Evolutionary conservation across 2,888 invertebrate species (phyloP).

Genomic region (Pteria penguin): DNA sequence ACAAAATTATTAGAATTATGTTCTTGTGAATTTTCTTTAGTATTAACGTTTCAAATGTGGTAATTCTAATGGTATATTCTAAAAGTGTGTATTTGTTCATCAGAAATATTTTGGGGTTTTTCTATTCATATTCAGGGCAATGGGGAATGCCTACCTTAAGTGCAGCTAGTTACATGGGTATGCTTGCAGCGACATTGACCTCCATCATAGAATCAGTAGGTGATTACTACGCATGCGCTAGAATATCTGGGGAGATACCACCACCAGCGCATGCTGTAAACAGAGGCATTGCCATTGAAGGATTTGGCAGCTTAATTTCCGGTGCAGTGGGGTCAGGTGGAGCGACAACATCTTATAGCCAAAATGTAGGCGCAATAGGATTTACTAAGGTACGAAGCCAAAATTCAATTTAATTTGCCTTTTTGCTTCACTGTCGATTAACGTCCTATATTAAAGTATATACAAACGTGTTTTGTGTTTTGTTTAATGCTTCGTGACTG

Average conservation of each 20-base stretch:
- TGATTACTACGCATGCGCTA: constrained; percentile 94
- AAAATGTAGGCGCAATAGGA: constrained; percentile 94
- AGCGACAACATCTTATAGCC: constrained; percentile 93
- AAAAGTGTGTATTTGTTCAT: no score
- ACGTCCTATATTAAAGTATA: background rate
- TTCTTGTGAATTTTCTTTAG: no score
- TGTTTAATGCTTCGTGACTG: background rate
- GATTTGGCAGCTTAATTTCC: constrained; percentile 89
- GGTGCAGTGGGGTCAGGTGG: constrained; percentile 93
- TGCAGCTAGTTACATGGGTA: constrained; percentile 70
- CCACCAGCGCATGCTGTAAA: constrained; percentile 93
- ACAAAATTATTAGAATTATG: no score
- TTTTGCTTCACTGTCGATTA: no score
- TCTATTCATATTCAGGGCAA: constrained; percentile 62
- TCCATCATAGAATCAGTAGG: constrained; percentile 83
- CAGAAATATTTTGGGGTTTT: no score
- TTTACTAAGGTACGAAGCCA: constrained; percentile 86
- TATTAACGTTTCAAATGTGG: no score
- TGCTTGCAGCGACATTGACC: constrained; percentile 74
- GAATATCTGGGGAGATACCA: constrained; percentile 86
- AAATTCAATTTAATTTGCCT: background rate
- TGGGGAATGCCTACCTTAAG: constrained; percentile 77
- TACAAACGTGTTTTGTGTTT: background rate
- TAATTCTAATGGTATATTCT: no score
- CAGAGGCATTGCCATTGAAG: constrained; percentile 87